Evolutionary conservation across 2,888 invertebrate genomes (phyloP), one percentile per base, ranked within the genome.

Genomic region (Chloromyia formosa): DNA sequence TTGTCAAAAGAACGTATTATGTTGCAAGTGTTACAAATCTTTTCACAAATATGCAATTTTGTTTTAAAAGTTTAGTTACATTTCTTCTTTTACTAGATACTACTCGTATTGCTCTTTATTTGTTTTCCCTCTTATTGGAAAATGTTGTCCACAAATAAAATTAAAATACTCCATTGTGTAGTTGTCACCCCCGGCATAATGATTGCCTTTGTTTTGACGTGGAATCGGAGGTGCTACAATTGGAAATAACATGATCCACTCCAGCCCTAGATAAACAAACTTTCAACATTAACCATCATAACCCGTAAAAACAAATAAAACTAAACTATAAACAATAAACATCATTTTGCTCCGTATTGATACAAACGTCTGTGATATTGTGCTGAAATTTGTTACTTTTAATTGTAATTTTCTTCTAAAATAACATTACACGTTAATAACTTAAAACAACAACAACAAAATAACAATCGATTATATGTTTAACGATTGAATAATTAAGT

Each of bases 341-440:
- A 1, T 9, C 22, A 42, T 42, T 42, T 42, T 5, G 7, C 42
- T 12, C 12, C 7, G 42, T 42, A 3, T 20, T 58, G 16, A 9
- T 27, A 40, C 35, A 45, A 20, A 22, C 18, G n/a, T 66, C 66
- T 66, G 66, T 66, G 66, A 66, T 66, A 66, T 45, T 45, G 66
- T 66, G 66, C 45, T 66, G 45, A 66, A 66, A 40, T 7, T 5
- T 49, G 12, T n/a, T 49, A 9, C 12, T 42, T 5, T 12, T 42
- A 12, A 42, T 42, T 42, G 5, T 49, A n/a, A 12, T 49, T n/a
- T 49, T n/a, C 2, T 49, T 49, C 10, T 49, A 49, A 49, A 5
- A 49, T 49, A 49, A 49, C 14, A 49, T 49, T 49, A 49, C 16
- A 49, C 49, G 10, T 49, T n/a, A 49, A 49, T n/a, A 12, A 49